Evolutionary conservation across 2,797 vertebrate genomes (phyloP).

Genomic region (Lagocephalus sceleratus): DNA sequence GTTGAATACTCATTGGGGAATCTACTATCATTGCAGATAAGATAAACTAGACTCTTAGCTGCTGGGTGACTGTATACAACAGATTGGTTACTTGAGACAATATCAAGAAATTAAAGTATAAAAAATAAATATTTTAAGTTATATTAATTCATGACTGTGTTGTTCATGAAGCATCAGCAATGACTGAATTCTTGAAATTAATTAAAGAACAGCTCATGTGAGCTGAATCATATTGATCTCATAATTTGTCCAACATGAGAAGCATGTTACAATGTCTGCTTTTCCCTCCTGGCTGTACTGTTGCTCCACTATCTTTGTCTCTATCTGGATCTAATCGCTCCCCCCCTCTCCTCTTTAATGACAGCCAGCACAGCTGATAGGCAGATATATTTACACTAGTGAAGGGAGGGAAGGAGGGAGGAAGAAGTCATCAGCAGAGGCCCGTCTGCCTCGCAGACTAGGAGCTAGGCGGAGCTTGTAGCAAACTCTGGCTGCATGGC

Average conservation of each 20-base stretch:
- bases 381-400: slow-evolving; percentile 69
- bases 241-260: too few species aligned
- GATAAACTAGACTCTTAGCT: slow-evolving; percentile 28
- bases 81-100: background rate
- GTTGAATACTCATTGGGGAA: slow-evolving; percentile 31
- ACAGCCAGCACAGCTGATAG: slow-evolving; percentile 59
- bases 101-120: background rate
- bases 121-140: background rate
- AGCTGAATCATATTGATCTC: too few species aligned
- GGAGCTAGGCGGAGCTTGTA: slow-evolving; percentile 67
- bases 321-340: slow-evolving; percentile 33
- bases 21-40: slow-evolving; percentile 36
- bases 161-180: too few species aligned
- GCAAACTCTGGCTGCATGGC: slow-evolving; percentile 64
- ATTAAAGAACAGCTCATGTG: too few species aligned
- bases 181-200: too few species aligned
- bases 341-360: slow-evolving; percentile 45
- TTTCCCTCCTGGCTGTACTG: slow-evolving; percentile 35
- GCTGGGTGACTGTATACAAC: slow-evolving; percentile 11
- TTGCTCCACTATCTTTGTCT: slow-evolving; percentile 36
- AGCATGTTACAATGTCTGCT: too few species aligned
- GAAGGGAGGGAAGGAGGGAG: slow-evolving; percentile 61
- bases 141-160: too few species aligned
- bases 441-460: slow-evolving; percentile 54
- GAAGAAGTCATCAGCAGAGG: slow-evolving; percentile 75